These are phyloP conservation scores for Solea solea DNA, from an alignment of 2,113 vertebrate genomes.

Conservation along the genomic window DNA sequence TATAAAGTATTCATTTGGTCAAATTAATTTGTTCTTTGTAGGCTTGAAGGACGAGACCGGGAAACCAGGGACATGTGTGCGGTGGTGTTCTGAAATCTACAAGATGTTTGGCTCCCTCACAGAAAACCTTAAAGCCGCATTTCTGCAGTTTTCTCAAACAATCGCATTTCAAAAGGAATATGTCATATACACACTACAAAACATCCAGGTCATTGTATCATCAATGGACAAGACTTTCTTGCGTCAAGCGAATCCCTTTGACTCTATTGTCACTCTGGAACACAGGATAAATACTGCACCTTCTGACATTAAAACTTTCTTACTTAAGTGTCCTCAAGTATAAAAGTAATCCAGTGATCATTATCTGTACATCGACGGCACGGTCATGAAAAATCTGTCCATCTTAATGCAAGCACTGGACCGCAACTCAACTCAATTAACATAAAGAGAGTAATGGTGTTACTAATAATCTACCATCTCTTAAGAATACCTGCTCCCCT, in stretches of 20 bases:
- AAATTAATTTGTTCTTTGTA: too few relatives aligned
- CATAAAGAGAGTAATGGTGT: neutral
- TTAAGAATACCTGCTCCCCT: slow-evolving; percentile 3
- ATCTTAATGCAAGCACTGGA: slow-evolving; percentile 17
- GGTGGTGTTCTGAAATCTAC: neutral
- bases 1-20: neutral
- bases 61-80: slow-evolving; percentile 1
- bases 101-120: neutral
- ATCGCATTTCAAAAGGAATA: too few relatives aligned
- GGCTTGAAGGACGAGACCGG: too few relatives aligned
- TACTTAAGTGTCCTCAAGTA: neutral
- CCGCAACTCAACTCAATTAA: slow-evolving; percentile 12
- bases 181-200: too few relatives aligned
- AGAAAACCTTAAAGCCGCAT: neutral
- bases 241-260: too few relatives aligned
- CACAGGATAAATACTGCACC: neutral
- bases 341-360: neutral
- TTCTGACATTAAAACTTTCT: neutral
- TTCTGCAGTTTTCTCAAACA: neutral
- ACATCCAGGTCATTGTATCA: too few relatives aligned
- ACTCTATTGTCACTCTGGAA: too few relatives aligned
- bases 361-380: neutral
- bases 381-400: slow-evolving; percentile 3
- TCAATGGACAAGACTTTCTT: too few relatives aligned
- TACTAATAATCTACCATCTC: neutral